Base-by-base conservation (phyloP, 2,113 vertebrate genomes). In the Suncus etruscus region DNA sequence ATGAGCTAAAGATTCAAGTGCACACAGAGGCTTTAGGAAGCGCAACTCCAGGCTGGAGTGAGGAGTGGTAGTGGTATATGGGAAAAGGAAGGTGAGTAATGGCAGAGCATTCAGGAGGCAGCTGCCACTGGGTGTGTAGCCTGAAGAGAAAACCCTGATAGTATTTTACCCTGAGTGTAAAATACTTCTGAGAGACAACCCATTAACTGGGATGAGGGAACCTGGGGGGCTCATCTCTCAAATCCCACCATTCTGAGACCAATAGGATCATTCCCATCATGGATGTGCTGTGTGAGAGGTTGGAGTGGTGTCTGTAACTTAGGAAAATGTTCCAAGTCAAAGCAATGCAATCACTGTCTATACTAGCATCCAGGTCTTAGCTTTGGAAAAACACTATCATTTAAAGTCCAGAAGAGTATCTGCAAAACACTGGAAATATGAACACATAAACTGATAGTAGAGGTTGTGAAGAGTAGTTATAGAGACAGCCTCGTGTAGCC, bases 381-480 rank as follows among this genome's bases (percentile, higher is more conserved):
- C 39, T 78, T n/a, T 3, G n/a, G 70, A 66, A 72, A 83, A 32
- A 81, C 16, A 29, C 24, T 31, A 45, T 83, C 76, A 78, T 83
- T 95, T n/a, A 70, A 87, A 89, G 10, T 18, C 25, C 48, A 87
- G 39, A 69, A 61, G 20, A 68, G 31, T 31, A 84, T 66, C 70
- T n/a, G 11, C 24, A 18, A 14, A 10, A 16, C 22, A 39, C 73
- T 68, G 54, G 75, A 15, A 63, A 1, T 31, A 31, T 54, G 51
- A 20, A 51, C 27, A 24, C 3, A 75, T 61, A 20, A 63, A 78
- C 45, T 7, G 8, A 47, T 47, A 84, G 12, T 63, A 87, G 54
- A 45, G 45, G 29, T 31, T 69, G 61, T 80, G 51, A 89, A 68
- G 66, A 81, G 81, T 70, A 47, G 1, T 51, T 84, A 7, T 0